Evolutionary conservation across 2,888 invertebrate species (phyloP), one percentile per base, ranked within the genome.

Genomic region (Holacanthella duospinosa): DNA sequence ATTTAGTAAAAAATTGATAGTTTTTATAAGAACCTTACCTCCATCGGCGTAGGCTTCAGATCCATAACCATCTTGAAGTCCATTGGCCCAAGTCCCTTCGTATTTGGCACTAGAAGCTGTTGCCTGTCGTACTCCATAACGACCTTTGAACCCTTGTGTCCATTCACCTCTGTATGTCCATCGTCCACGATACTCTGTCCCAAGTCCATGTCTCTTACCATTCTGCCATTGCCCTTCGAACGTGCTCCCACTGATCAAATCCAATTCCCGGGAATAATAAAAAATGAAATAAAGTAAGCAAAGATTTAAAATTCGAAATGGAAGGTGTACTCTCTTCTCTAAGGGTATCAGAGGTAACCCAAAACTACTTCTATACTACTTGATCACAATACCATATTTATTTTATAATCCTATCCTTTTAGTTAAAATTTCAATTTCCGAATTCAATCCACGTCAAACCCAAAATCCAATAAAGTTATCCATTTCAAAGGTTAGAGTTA

Each of bases 171-270:
- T 85, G 82, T 99, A 99, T 72, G 95, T 83, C 92, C 97, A 97
- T 63, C 95, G 85, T 55, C 96, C 96, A 69, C 97, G 86, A 68
- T 90, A 89, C 80, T 99, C 99, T 76, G 96, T 91, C 66, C 99
- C 99, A 76, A 97, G 82, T 12, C 97, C 99, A 78, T 99, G 97
- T 61, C 97, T 84, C 79, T 96, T 94, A 70, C 99, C 99, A 78
- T 96, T 96, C 80, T 95, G 96, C 99, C 99, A 99, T 80, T 97
- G 95, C 66, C 99, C 99, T 80, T 94, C 93, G 82, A 88, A 96
- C 73, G 90, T 87, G 77, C 93, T 93, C 61, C 95, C 96, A 79
- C 92, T 93, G 48, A 48, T 9, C 4, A 21, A 21, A n/a, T 9
- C 12, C 12, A 48, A 48, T 48, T n/a, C 12, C 48, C 36, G 36